Percentiles rank a stretch among this genome's conserved stretches.
These are phyloP conservation scores for Drosophila rufa DNA, from an alignment of 1,140 invertebrate genomes.

Conservation along the genomic window DNA sequence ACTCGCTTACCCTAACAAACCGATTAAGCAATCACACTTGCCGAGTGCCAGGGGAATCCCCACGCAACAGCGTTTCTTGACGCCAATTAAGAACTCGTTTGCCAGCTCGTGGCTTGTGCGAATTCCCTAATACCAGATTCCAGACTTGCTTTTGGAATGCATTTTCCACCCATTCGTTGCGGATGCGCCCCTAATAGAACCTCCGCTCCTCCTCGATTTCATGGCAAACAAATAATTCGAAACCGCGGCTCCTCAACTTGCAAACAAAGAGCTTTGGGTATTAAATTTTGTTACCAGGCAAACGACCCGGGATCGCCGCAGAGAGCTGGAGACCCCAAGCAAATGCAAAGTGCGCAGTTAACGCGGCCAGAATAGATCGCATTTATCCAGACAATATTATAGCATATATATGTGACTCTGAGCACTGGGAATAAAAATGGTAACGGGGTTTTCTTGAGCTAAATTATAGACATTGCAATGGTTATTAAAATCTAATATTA, in stretches of 20 bases:
- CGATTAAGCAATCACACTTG: conserved; percentile 19
- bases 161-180: conserved; percentile 18
- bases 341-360: conserved; percentile 46
- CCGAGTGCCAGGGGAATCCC: conserved; percentile 13
- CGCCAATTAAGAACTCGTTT: conserved; percentile 41
- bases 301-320: conserved; percentile 24
- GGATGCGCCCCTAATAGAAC: conserved; percentile 5
- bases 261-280: conserved; percentile 53
- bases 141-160: conserved; percentile 9
- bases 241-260: conserved; percentile 19
- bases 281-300: conserved; percentile 38
- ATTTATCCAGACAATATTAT: conserved; percentile 52
- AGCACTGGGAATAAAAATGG: not conserved
- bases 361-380: conserved; percentile 34
- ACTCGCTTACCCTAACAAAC: conserved; percentile 17
- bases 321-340: conserved; percentile 1
- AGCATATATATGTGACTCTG: not conserved
- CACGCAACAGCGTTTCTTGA: conserved; percentile 13
- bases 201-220: conserved; percentile 38
- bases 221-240: conserved; percentile 55
- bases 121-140: not conserved
- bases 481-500: not conserved
- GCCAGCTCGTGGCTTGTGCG: conserved; percentile 7
- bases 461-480: not conserved
- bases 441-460: not conserved